Conservation (phyloP, 2,888 invertebrate species). For the Endomychus coccineus region DNA sequence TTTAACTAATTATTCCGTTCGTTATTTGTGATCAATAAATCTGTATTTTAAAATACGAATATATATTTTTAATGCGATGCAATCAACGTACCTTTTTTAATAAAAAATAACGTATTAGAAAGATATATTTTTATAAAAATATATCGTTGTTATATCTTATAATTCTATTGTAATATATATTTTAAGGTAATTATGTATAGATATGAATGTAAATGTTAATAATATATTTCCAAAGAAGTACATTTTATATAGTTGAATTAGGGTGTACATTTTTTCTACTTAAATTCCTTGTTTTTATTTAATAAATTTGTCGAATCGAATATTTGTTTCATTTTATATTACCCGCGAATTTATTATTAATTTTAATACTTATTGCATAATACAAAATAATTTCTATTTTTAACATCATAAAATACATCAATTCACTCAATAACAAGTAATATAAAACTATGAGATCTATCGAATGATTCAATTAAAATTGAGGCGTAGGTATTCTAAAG, state of each 20-base stretch:
- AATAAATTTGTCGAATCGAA: slow-evolving; percentile 41
- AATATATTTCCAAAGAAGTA: slow-evolving; percentile 43
- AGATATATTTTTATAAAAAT: slow-evolving; percentile 40
- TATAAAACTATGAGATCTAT: no score
- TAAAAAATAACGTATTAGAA: slow-evolving; percentile 31
- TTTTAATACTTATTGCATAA: no score
- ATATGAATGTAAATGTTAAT: slow-evolving; percentile 41
- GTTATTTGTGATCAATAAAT: slow-evolving; percentile 39
- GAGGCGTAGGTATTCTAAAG: no score
- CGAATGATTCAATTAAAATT: no score
- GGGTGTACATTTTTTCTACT: slow-evolving; percentile 43
- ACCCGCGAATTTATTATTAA: no score
- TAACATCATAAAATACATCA: no score
- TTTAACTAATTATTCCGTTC: slow-evolving; percentile 43
- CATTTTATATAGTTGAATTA: slow-evolving; percentile 34
- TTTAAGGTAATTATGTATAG: slow-evolving; percentile 33
- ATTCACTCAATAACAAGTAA: no score
- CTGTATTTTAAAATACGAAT: slow-evolving; percentile 38
- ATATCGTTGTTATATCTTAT: slow-evolving; percentile 41
- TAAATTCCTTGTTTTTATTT: slow-evolving; percentile 43
- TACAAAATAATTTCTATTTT: no score
- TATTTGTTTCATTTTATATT: no score
- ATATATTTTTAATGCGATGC: slow-evolving; percentile 36
- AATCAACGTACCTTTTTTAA: slow-evolving; percentile 38
- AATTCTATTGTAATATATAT: slow-evolving; percentile 39